phyloP scores from a whole-genome alignment of 23 tunicate species.

The Ciona savignyi region DNA sequence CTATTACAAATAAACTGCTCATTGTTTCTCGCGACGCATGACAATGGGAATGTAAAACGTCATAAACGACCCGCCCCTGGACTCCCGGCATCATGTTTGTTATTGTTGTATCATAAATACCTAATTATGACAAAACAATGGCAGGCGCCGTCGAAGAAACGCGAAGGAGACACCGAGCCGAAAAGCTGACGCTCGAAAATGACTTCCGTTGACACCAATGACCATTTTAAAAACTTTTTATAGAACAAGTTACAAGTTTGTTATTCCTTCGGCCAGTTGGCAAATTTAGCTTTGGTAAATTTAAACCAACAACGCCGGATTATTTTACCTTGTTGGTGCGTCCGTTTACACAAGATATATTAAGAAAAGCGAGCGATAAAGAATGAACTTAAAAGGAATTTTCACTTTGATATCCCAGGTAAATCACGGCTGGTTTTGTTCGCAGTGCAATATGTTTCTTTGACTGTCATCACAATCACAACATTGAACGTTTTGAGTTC shows the following conservation, averaged over 20 bases:
- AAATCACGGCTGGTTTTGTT: neutral
- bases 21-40: neutral
- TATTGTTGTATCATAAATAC: conserved; percentile 3
- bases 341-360: neutral
- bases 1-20: neutral
- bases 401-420: neutral
- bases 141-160: conserved; percentile 10
- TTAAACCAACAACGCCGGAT: neutral
- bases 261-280: neutral
- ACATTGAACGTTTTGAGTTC: neutral
- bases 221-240: neutral
- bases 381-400: neutral
- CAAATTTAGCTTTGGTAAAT: neutral
- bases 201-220: neutral
- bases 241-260: neutral
- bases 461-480: neutral
- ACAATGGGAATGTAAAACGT: neutral
- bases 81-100: conserved; percentile 1
- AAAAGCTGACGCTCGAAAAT: neutral
- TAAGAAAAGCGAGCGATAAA: neutral
- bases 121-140: conserved; percentile 6
- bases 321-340: neutral
- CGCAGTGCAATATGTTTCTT: neutral
- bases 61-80: neutral
- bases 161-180: neutral